Conservation (phyloP, 2,888 invertebrate species). For the Leptopilina myrica region DNA sequence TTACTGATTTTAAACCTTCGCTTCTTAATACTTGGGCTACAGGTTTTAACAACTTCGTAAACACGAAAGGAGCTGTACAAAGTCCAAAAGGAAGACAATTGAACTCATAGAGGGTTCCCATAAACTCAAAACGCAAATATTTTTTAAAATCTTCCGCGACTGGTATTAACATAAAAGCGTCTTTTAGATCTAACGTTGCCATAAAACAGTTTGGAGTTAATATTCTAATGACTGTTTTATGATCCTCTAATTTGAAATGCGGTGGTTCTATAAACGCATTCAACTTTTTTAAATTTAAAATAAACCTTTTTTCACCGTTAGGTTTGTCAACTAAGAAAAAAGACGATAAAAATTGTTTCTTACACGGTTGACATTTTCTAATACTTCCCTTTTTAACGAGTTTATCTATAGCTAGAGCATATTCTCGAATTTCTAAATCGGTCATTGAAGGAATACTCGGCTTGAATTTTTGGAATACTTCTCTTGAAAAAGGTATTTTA, state of each 20-base stretch:
- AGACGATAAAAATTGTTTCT: too few species aligned
- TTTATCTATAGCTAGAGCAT: too few species aligned
- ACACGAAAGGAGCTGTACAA: constrained; percentile 46
- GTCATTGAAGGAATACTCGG: too few species aligned
- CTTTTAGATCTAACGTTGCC: constrained; percentile 47
- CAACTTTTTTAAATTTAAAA: constrained; percentile 42
- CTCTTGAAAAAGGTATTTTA: too few species aligned
- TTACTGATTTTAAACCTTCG: constrained; percentile 30
- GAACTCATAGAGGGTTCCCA: constrained; percentile 47
- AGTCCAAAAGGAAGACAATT: constrained; percentile 53
- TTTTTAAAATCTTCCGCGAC: constrained; percentile 42
- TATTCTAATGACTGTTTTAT: constrained; percentile 15
- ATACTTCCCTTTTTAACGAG: too few species aligned
- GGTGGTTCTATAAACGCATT: constrained; percentile 47
- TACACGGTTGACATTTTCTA: too few species aligned
- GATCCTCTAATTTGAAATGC: constrained; percentile 52
- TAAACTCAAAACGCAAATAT: constrained; percentile 50
- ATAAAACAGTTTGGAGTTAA: constrained; percentile 42
- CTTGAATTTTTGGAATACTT: too few species aligned
- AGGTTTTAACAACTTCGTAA: constrained; percentile 48
- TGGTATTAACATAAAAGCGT: constrained; percentile 47
- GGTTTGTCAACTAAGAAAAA: neutral
- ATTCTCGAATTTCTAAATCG: too few species aligned
- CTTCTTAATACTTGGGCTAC: constrained; percentile 37
- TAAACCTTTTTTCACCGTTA: too few species aligned